These are phyloP conservation scores for Dioctria rufipes DNA, from an alignment of 2,888 invertebrate genomes.

Conservation along the genomic window DNA sequence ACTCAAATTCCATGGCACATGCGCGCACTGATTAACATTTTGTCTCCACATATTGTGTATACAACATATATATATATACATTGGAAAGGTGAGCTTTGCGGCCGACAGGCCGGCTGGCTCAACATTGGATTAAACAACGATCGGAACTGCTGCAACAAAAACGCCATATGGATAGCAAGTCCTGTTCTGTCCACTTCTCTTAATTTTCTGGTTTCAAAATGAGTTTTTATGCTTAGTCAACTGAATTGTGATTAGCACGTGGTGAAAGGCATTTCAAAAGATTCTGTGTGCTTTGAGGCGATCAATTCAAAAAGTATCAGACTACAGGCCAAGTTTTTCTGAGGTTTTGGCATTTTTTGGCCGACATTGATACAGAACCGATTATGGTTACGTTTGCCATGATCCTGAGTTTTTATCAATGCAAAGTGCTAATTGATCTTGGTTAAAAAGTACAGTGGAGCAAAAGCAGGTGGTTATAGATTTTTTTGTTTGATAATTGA, in stretches of 20 bases:
- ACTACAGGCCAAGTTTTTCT: constrained; percentile 21
- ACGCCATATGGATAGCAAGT: constrained; percentile 46
- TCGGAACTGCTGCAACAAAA: constrained; percentile 4
- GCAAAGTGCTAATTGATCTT: constrained; percentile 47
- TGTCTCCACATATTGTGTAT: constrained; percentile 15
- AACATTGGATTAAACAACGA: too few relatives aligned
- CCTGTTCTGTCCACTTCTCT: constrained; percentile 36
- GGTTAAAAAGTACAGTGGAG: neutral
- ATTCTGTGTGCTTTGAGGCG: constrained; percentile 14
- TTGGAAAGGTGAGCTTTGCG: constrained; percentile 37
- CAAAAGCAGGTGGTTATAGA: constrained; percentile 24
- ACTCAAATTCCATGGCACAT: constrained; percentile 50
- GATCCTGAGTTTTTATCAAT: constrained; percentile 43
- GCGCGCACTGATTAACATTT: constrained; percentile 47
- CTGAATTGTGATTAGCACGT: constrained; percentile 48
- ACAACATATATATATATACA: too few relatives aligned
- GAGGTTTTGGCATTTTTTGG: constrained; percentile 16
- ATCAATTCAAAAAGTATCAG: constrained; percentile 41
- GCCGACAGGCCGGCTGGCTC: neutral
- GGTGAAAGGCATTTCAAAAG: constrained; percentile 32
- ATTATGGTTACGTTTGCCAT: constrained; percentile 30
- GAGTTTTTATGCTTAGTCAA: constrained; percentile 13
- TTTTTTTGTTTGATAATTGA: constrained; percentile 38
- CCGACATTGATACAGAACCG: constrained; percentile 31
- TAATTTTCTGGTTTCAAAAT: neutral